These are phyloP conservation scores for Chlorospingus flavigularis DNA, from an alignment of 2,797 vertebrate species.

Conservation along the genomic window DNA sequence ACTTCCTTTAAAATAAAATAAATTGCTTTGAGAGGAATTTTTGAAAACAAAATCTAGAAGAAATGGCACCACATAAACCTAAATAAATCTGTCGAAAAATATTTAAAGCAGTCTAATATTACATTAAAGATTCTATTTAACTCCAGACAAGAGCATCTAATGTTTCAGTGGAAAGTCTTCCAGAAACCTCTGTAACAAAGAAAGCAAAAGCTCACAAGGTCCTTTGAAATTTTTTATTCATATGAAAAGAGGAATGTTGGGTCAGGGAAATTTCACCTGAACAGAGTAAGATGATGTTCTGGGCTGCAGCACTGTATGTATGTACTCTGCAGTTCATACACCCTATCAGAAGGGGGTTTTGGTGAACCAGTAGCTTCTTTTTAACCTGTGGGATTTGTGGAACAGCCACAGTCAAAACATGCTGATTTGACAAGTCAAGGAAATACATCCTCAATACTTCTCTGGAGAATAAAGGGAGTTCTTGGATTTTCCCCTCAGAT, in stretches of 20 bases:
- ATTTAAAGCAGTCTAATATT: neutral
- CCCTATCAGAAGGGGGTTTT: fast-evolving
- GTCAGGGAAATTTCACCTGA: neutral
- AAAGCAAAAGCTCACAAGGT: neutral
- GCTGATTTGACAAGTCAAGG: neutral
- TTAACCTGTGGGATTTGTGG: neutral
- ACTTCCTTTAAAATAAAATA: neutral
- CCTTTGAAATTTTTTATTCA: neutral
- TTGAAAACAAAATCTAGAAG: neutral
- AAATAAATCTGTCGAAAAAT: neutral
- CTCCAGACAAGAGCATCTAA: neutral
- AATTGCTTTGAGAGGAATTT: neutral
- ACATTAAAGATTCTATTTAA: neutral
- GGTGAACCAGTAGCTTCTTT: neutral
- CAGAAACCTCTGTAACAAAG: neutral
- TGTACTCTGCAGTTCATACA: no score
- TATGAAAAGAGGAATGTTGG: neutral
- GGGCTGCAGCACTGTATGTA: neutral
- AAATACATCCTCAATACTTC: neutral
- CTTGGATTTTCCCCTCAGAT: fast-evolving
- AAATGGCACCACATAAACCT: neutral
- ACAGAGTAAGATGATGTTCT: neutral
- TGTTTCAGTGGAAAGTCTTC: neutral
- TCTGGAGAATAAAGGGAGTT: neutral
- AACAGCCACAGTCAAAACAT: neutral